Conservation (phyloP, 2,113 vertebrate genomes). For the Heliornis fulica region DNA sequence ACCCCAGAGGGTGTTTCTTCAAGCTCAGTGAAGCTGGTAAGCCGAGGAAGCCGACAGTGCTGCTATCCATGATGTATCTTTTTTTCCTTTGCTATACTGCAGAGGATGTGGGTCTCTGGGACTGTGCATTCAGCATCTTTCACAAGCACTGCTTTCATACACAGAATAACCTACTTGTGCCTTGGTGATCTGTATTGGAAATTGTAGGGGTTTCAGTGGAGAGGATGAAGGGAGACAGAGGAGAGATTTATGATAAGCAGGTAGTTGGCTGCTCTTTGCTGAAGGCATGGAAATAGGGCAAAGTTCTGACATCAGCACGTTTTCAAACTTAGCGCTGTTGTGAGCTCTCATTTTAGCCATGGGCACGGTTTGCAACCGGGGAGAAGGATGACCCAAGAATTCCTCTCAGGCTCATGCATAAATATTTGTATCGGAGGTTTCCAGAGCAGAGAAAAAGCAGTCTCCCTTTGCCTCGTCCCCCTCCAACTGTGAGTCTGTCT, state of each 20-base stretch:
- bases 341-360: neutral
- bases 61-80: slow-evolving; percentile 9
- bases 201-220: neutral
- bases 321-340: neutral
- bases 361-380: slow-evolving; percentile 10
- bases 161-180: slow-evolving; percentile 51
- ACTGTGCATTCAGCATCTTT: slow-evolving; percentile 15
- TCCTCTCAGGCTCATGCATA: neutral
- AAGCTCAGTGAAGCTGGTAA: neutral
- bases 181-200: neutral
- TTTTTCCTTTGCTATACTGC: neutral
- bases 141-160: slow-evolving; percentile 52
- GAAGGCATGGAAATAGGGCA: slow-evolving; percentile 14
- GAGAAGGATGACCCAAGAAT: slow-evolving; percentile 28
- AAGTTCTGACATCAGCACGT: slow-evolving; percentile 50
- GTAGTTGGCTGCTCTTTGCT: slow-evolving; percentile 1
- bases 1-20: slow-evolving; percentile 10
- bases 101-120: neutral
- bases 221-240: neutral
- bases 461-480: neutral
- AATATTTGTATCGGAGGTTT: slow-evolving; percentile 41
- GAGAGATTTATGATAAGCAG: slow-evolving; percentile 55
- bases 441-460: neutral
- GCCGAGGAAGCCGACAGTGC: neutral
- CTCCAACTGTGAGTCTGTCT: neutral